Conservation (phyloP, 2,797 vertebrate genomes). For the Centropyge bicolor region DNA sequence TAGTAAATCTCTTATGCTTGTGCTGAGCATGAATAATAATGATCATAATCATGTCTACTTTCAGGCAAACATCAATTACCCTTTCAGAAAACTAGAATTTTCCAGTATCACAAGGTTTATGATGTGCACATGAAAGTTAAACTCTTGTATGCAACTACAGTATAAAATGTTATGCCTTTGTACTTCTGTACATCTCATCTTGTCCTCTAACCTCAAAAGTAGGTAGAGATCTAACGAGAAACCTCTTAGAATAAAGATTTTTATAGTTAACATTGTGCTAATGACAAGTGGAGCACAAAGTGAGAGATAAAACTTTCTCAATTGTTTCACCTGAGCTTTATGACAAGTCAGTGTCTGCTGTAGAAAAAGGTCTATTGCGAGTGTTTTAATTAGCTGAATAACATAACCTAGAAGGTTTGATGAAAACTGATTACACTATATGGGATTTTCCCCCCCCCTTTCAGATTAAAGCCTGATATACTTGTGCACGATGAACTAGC, state of each 20-base stretch:
- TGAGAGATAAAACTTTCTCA: not conserved
- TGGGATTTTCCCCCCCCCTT: no score
- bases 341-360: no score
- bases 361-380: no score
- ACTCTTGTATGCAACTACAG: not conserved
- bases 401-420: no score
- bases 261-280: not conserved
- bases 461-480: no score
- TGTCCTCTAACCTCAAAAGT: not conserved
- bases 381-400: no score
- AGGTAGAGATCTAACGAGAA: not conserved
- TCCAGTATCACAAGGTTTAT: not conserved
- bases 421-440: no score
- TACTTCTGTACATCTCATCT: not conserved
- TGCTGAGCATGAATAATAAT: not conserved
- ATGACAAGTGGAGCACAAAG: not conserved
- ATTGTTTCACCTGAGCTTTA: no score
- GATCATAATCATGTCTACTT: not conserved
- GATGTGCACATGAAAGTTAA: not conserved
- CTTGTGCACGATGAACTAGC: no score
- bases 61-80: not conserved
- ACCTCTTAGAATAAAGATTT: not conserved
- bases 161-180: not conserved
- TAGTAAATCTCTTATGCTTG: not conserved
- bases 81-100: conserved; percentile 5